Evolutionary conservation across 2,113 vertebrate genomes (phyloP), one percentile per base, ranked within the genome.

Genomic region (Actenoides lindsayi): DNA sequence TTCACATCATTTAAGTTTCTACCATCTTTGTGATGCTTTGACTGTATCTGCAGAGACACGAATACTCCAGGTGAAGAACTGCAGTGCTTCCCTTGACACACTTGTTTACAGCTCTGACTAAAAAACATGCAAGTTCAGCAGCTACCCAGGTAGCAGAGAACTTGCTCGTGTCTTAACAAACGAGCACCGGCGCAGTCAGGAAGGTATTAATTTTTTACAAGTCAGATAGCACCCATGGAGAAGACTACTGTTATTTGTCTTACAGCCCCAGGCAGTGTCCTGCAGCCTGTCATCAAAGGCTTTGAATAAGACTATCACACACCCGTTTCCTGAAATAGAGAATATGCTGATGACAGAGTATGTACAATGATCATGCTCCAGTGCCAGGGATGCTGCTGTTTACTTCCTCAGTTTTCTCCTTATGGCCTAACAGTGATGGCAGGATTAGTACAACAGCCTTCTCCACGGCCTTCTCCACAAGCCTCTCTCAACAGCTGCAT

Each of bases 251-350:
- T 83, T 95, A 95, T 83, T 88, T 90, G 79, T 59, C 75, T 90
- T 21, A 35, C 4, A 93, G 90, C 92, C 90, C 84, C 85, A 95
- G 87, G 90, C 71, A 93, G 54, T 10, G 70, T 74, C 93, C 95
- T 88, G 90, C 82, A 95, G 77, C 87, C 92, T 95, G 75, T 92
- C 81, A 95, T 93, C 94, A 95, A 94, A 83, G 31, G 54, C 93
- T 96, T 77, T 86, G 63, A 83, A 3, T 56, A 80, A 69, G 54
- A 62, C 71, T 37, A 83, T 50, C 59, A 46, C 27, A 80, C 59
- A 27, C 30, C 50, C 70, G 46, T 50, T 92, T 90, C 86, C 54
- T 83, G 68, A 92, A 42, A 84, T 0, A 59, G 19, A 80, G 73
- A 91, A 95, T 87, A 95, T 65, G 81, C 84, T 74, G 83, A 90